Evolutionary conservation across 2,797 vertebrate species (phyloP).

Genomic region (Melanotaenia parkinsoni): DNA sequence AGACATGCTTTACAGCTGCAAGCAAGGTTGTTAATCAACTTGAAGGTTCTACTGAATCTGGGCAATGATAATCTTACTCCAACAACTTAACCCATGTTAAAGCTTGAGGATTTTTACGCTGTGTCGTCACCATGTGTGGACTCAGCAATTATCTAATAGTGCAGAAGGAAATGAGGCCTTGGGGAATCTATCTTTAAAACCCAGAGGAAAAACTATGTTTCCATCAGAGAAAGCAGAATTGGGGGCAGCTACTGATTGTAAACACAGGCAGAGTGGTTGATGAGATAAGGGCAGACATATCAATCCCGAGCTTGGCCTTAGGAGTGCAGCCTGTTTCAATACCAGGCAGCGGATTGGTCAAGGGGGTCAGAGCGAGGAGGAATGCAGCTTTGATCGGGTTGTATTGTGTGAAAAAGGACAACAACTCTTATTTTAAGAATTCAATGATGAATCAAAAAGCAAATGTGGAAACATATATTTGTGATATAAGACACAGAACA

Average conservation of each 20-base stretch:
- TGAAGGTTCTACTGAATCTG: background rate
- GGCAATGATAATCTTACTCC: slow-evolving; percentile 9
- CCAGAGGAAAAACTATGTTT: slow-evolving; percentile 58
- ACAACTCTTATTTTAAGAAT: background rate
- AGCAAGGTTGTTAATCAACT: slow-evolving; percentile 19
- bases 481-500: background rate
- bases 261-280: slow-evolving; percentile 62
- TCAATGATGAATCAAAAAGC: background rate
- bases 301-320: slow-evolving; percentile 42
- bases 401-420: background rate
- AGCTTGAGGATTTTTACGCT: slow-evolving; percentile 23
- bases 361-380: slow-evolving; percentile 11
- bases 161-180: slow-evolving; percentile 63
- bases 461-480: background rate
- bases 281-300: slow-evolving; percentile 71
- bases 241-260: slow-evolving; percentile 54
- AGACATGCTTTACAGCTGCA: background rate
- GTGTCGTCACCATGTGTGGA: slow-evolving; percentile 36
- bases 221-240: slow-evolving; percentile 49
- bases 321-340: slow-evolving; percentile 10
- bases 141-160: slow-evolving; percentile 60
- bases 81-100: slow-evolving; percentile 29
- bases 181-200: slow-evolving; percentile 64
- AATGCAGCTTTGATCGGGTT: background rate
- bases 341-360: slow-evolving; percentile 37